Evolutionary conservation across 30 jellyfish, hydroid and myxozoan species (phyloP), one percentile per base, ranked within the genome.

Genomic region (Pseudorhiza aurosa): DNA sequence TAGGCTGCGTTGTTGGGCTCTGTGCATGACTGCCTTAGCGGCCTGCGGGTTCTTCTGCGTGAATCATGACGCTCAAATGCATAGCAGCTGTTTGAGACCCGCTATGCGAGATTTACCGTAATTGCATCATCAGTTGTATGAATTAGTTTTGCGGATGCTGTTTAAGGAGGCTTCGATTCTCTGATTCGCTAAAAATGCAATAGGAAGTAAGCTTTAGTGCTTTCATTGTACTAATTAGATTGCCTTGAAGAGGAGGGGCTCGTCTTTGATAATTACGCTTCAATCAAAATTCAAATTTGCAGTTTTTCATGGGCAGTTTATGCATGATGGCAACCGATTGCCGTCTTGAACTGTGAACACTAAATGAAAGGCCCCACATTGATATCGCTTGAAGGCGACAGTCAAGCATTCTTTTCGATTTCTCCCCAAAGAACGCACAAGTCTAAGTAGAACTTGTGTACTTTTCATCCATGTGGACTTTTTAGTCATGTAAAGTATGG

Each of bases 21-120:
- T 74, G 86, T 72, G 89, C 96, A 58, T 85, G 88, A 85, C 89
- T 81, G 96, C 96, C 85, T 85, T 73, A 72, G 46, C 71, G 84
- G 89, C 72, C 85, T 67, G 85, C 85, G 85, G 82, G 85, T 65
- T 85, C 47, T 78, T 30, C 90, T 37, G 78, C 64, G 78, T 39
- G 73, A 60, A 35, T 40, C 74, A 46, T 47, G 44, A 78, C 88
- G 82, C 81, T 43, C 57, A 59, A n/a, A 27, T 47, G 27, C 50
- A 19, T 22, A 26, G 65, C 82, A 62, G 90, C 81, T 78, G 90
- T 63, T 78, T 53, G 86, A 73, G 62, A 37, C 42, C 65, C 75
- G 86, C 86, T 73, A 31, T 37, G 39, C 75, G 53, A 57, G 65
- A 28, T 29, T 56, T 53, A 2, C 33, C 25, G 44, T 49, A 55